phyloP scores from a whole-genome alignment of 1,140 invertebrate species.

The Polypedilum pembai region DNA sequence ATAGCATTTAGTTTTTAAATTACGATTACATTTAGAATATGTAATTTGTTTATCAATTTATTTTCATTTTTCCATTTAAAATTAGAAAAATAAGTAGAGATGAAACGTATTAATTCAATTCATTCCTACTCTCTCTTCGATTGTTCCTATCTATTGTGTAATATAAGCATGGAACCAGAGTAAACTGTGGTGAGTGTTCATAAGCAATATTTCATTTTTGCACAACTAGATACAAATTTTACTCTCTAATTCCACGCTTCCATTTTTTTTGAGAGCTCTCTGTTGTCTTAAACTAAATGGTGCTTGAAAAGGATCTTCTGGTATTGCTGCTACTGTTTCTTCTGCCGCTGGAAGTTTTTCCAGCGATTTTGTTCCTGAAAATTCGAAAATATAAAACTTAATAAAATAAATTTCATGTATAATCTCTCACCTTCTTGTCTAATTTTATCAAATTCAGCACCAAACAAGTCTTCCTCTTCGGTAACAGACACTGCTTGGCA shows the following conservation, averaged over 20 bases:
- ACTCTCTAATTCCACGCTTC: conserved; percentile 41
- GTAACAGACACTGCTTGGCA: conserved; percentile 48
- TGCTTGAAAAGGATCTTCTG: conserved; percentile 73
- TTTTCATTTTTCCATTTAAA: background rate
- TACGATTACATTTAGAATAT: conserved; percentile 14
- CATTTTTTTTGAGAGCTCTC: conserved; percentile 48
- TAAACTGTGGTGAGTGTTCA: background rate
- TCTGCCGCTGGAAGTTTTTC: background rate
- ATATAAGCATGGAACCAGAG: background rate
- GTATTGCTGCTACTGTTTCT: conserved; percentile 36
- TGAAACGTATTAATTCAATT: background rate
- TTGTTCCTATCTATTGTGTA: background rate
- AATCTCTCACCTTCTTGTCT: conserved; percentile 55
- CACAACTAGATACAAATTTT: conserved; percentile 15
- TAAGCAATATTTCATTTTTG: background rate
- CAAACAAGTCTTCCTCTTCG: conserved; percentile 78
- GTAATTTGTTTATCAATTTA: conserved; percentile 7
- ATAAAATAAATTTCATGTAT: background rate
- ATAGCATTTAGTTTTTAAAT: background rate
- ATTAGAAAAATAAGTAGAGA: conserved; percentile 19
- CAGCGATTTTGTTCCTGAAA: conserved; percentile 10
- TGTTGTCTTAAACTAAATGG: conserved; percentile 66
- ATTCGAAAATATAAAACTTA: background rate
- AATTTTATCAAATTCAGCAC: conserved; percentile 80
- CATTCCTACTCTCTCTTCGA: background rate